These are phyloP conservation scores for Drosophila mojavensis DNA, from an alignment of 1,140 invertebrate genomes.

Conservation along the genomic window DNA sequence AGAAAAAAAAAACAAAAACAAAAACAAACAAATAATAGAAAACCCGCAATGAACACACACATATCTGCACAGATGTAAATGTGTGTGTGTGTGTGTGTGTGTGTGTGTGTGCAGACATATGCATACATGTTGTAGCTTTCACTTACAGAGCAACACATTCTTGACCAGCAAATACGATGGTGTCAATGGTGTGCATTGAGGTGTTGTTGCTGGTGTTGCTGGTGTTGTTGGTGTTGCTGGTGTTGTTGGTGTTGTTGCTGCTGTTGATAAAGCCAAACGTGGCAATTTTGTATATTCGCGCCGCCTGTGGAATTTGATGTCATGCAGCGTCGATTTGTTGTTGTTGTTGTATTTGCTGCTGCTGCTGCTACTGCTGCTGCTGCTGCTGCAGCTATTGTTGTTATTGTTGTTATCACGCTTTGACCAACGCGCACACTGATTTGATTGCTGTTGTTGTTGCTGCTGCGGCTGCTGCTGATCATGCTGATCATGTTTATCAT, in stretches of 20 bases:
- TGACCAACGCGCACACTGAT: constrained; percentile 47
- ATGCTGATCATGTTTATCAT: constrained; percentile 23
- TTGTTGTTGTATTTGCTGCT: constrained; percentile 18
- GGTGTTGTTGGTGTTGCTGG: neutral
- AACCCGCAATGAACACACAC: neutral
- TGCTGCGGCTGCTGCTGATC: constrained; percentile 26
- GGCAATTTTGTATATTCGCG: constrained; percentile 75
- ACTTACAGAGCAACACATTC: constrained; percentile 71
- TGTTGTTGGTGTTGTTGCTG: constrained; percentile 10
- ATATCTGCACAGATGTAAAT: neutral
- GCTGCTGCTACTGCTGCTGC: constrained; percentile 15
- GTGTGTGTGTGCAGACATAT: neutral
- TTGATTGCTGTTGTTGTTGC: constrained; percentile 21
- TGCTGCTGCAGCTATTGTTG: no score
- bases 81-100: neutral
- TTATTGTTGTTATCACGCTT: constrained; percentile 53
- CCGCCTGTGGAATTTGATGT: constrained; percentile 76
- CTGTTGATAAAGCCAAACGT: constrained; percentile 68
- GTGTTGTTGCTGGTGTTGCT: constrained; percentile 18
- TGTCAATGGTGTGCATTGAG: constrained; percentile 22
- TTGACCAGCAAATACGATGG: constrained; percentile 56
- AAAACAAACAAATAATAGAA: constrained; percentile 5
- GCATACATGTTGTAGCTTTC: constrained; percentile 33
- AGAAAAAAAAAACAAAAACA: no score
- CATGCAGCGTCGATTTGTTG: constrained; percentile 67